Conservation (phyloP, 1,140 invertebrate genomes). For the Chymomyza costata region DNA sequence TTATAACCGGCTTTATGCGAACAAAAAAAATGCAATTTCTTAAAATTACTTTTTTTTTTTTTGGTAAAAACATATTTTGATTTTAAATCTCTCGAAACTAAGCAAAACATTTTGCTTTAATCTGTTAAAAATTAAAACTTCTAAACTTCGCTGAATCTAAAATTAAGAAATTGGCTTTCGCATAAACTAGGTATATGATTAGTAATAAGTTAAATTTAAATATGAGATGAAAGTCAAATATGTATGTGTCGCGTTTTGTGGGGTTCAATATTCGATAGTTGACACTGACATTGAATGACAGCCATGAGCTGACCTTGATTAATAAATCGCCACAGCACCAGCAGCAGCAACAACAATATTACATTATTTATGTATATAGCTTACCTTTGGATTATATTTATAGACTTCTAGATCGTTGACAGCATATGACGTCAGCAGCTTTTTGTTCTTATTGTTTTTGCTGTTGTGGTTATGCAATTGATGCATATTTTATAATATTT, state of each 20-base stretch:
- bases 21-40: too few species aligned
- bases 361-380: conserved; percentile 21
- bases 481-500: conserved; percentile 8
- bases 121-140: too few species aligned
- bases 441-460: conserved; percentile 2
- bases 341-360: conserved; percentile 4
- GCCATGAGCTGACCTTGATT: conserved; percentile 32
- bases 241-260: conserved; percentile 26
- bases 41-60: too few species aligned
- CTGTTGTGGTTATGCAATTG: conserved; percentile 12
- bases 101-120: too few species aligned
- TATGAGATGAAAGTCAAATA: conserved; percentile 43
- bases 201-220: conserved; percentile 13
- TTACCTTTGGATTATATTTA: conserved; percentile 35
- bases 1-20: too few species aligned
- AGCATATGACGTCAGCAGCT: conserved; percentile 28
- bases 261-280: neutral
- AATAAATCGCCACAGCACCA: neutral
- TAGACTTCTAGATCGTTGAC: conserved; percentile 22
- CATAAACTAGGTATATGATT: too few species aligned
- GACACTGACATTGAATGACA: conserved; percentile 20
- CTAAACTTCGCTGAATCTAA: too few species aligned
- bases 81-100: too few species aligned
- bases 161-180: too few species aligned
- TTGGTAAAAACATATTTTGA: too few species aligned